Evolutionary conservation across 1,140 invertebrate genomes (phyloP).

Genomic region (Tetramorium simillimum): DNA sequence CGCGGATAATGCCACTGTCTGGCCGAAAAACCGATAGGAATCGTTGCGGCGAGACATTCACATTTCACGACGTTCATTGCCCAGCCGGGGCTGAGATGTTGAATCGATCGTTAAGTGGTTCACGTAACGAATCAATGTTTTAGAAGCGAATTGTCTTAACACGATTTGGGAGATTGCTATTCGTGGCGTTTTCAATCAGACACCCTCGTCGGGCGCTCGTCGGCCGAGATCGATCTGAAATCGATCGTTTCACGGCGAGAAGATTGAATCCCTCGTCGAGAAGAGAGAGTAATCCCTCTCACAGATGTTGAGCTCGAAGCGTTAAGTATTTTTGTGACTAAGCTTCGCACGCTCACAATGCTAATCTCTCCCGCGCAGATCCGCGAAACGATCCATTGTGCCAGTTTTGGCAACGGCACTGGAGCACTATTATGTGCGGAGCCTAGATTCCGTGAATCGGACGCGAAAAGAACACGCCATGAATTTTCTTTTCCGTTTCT

Average conservation of each 20-base stretch:
- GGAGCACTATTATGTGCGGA: conserved; percentile 12
- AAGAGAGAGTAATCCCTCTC: background rate
- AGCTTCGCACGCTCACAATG: conserved; percentile 2
- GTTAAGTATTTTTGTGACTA: conserved; percentile 12
- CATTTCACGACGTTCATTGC: background rate
- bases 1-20: background rate
- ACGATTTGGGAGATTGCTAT: background rate
- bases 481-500: conserved; percentile 42
- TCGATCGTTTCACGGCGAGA: background rate
- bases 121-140: background rate
- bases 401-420: conserved; percentile 6
- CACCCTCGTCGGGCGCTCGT: background rate
- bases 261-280: conserved; percentile 14
- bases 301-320: background rate
- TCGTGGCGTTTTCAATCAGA: background rate
- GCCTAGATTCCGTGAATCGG: conserved; percentile 20
- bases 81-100: background rate
- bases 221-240: background rate
- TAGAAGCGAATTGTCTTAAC: background rate
- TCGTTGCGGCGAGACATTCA: background rate
- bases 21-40: background rate
- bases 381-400: conserved; percentile 10
- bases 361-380: background rate
- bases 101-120: background rate
- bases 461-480: conserved; percentile 4